Evolutionary conservation across 2,888 invertebrate genomes (phyloP).

Genomic region (Margaritifera margaritifera): DNA sequence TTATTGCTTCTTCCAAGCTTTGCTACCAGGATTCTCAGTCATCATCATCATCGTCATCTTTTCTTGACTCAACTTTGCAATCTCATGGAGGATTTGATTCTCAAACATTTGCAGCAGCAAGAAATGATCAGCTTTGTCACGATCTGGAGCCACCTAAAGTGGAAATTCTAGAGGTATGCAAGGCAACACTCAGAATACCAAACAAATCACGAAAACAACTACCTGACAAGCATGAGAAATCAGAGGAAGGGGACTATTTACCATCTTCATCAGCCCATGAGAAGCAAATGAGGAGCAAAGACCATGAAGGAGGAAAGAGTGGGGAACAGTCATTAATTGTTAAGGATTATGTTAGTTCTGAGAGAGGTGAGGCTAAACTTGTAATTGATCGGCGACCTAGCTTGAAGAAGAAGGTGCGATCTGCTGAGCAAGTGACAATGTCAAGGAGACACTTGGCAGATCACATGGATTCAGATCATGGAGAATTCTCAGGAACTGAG

Average conservation of each 20-base stretch:
- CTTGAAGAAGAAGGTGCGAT: conserved; percentile 26
- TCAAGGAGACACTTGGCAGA: conserved; percentile 13
- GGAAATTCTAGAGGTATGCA: conserved; percentile 37
- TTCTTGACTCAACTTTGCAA: conserved; percentile 15
- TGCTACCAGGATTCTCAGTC: conserved; percentile 29
- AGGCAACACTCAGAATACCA: conserved; percentile 18
- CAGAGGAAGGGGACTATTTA: too few relatives aligned
- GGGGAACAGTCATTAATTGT: too few relatives aligned
- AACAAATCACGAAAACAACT: conserved; percentile 4
- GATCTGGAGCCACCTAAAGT: conserved; percentile 37
- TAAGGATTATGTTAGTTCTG: conserved; percentile 26
- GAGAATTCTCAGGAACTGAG: conserved; percentile 37
- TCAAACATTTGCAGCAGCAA: neutral
- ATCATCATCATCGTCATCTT: conserved; percentile 32
- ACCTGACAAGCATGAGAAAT: conserved; percentile 1
- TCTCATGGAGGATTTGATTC: too few relatives aligned
- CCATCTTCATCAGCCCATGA: too few relatives aligned
- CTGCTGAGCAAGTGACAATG: conserved; percentile 18
- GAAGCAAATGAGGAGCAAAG: too few relatives aligned
- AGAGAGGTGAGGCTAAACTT: conserved; percentile 42
- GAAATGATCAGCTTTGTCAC: conserved; percentile 2
- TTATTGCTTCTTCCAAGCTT: conserved; percentile 4
- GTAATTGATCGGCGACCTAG: conserved; percentile 38
- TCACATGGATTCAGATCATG: conserved; percentile 36
- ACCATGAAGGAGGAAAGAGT: too few relatives aligned